Base-by-base conservation (phyloP, 2,797 vertebrate genomes). In the Neostethus bicornis region DNA sequence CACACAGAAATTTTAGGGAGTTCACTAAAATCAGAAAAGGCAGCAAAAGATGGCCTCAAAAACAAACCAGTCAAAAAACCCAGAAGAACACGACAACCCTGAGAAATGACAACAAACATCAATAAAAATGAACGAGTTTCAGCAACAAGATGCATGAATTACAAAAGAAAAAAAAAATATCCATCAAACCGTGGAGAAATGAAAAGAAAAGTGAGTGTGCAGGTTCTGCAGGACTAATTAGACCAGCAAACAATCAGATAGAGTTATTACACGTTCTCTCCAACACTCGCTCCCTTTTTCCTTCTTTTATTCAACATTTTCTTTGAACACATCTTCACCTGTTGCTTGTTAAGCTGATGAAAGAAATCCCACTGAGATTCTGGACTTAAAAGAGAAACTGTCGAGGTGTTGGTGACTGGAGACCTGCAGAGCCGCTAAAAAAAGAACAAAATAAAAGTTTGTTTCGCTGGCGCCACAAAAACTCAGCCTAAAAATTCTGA, bases 231-330 rank as follows among this genome's bases (percentile, higher is more conserved):
- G 37, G 41, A 51, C 61, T 75, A 74, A 81, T 80, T 74, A 70
- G 54, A 52, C 34, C 60, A 76, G 64, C 65, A 66, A 77, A 82
- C 75, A 77, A 83, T 74, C 64, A 80, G 54, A 45, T 62, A 56
- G 19, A 28, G 28, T 69, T 31, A 29, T n/a, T 14, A 45, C 25
- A 34, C 17, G 41, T 6, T 47, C 49, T 41, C 16, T 7, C 12
- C 25, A 21, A 12, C 6, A 35, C 17, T 24, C 35, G 35, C 17
- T 24, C 35, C 23, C 9, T 29, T 9, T 1, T 0, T 28, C 6
- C 12, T 26, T 2, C 12, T 29, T 11, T 1, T 0, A 35, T 6
- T 5, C 37, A 2, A 16, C 11, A 34, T 20, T 32, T n/a, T 4
- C 32, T 39, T 41, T 31, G 3, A 47, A 32, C 20, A 31, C 9